phyloP scores from a whole-genome alignment of 2,888 invertebrate species.

The Hofmannophila pseudospretella region DNA sequence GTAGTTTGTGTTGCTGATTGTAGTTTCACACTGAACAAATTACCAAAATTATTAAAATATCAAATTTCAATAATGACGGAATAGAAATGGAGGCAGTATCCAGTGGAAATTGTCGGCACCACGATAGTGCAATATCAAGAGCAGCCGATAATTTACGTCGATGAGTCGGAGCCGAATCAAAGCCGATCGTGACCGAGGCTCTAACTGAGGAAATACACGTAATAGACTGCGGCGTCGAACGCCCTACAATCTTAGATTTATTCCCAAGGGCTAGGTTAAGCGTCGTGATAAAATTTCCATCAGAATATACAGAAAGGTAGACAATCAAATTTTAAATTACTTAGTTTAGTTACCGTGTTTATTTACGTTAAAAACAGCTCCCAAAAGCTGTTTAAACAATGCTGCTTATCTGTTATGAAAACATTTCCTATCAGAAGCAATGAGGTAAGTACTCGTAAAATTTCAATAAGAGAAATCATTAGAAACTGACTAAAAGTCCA shows the following conservation, averaged over 20 bases:
- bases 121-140: constrained; percentile 26
- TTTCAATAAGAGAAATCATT: constrained; percentile 7
- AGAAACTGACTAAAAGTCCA: constrained; percentile 5
- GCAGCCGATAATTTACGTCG: constrained; percentile 30
- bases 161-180: constrained; percentile 38
- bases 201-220: constrained; percentile 30
- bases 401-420: too few relatives aligned
- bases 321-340: background rate
- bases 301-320: background rate
- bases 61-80: too few relatives aligned
- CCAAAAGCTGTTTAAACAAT: too few relatives aligned
- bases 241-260: constrained; percentile 24
- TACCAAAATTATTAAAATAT: too few relatives aligned
- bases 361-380: too few relatives aligned
- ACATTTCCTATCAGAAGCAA: too few relatives aligned
- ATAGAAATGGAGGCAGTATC: constrained; percentile 6
- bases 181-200: constrained; percentile 43
- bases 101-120: constrained; percentile 14
- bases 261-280: constrained; percentile 17
- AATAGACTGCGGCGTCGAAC: constrained; percentile 25
- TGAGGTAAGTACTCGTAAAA: background rate
- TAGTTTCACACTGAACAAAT: too few relatives aligned
- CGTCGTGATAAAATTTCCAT: background rate
- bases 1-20: too few relatives aligned
- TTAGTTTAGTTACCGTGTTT: too few relatives aligned